Conservation (phyloP, 2,888 invertebrate species). For the Pristionchus mayeri region DNA sequence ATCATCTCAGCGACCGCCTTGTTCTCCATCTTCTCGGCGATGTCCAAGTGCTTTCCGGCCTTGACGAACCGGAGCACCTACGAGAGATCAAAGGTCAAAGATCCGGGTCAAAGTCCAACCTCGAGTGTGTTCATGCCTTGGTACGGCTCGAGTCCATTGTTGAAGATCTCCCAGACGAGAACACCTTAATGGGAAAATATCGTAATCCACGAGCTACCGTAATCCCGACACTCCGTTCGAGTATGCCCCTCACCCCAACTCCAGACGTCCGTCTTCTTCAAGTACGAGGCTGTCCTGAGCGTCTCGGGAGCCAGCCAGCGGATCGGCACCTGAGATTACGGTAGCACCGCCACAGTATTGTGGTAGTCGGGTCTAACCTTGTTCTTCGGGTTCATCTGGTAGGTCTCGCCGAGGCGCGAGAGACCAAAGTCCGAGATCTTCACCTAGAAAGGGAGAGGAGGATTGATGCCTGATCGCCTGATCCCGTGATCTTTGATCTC, state of each 20-base stretch:
- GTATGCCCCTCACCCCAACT: neutral
- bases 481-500: too few relatives aligned
- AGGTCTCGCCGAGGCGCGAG: too few relatives aligned
- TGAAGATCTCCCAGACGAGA: conserved; percentile 47
- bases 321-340: conserved; percentile 53
- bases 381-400: too few relatives aligned
- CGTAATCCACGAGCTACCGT: too few relatives aligned
- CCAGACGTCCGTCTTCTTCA: conserved; percentile 52
- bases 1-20: conserved; percentile 14
- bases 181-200: conserved; percentile 31
- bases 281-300: conserved; percentile 42
- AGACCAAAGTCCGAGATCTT: too few relatives aligned
- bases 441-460: too few relatives aligned
- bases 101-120: conserved; percentile 26
- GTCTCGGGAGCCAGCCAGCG: conserved; percentile 55
- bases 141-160: conserved; percentile 47
- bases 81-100: neutral
- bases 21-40: conserved; percentile 35
- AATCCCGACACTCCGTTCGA: neutral
- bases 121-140: conserved; percentile 32
- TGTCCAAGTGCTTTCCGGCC: conserved; percentile 24
- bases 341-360: too few relatives aligned
- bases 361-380: too few relatives aligned
- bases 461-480: neutral
- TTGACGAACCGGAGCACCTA: conserved; percentile 45